phyloP scores from a whole-genome alignment of 1,140 invertebrate species.

The Aphelinus certus region DNA sequence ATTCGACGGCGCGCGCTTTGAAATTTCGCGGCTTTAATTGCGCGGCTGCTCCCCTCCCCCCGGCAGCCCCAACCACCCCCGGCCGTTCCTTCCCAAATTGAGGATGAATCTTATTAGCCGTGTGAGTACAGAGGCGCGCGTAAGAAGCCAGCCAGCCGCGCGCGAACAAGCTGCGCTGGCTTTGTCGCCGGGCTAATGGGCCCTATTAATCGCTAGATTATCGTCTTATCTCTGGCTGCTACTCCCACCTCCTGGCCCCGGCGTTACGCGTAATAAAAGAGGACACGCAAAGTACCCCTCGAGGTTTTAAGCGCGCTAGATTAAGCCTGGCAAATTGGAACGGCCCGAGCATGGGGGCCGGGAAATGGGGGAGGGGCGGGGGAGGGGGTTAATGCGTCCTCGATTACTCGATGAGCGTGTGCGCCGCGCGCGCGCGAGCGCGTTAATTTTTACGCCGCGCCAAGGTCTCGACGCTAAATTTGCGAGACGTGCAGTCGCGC shows the following conservation, averaged over 20 bases:
- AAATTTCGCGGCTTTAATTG: slow-evolving; percentile 42
- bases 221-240: slow-evolving; percentile 31
- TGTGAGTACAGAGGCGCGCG: slow-evolving; percentile 2
- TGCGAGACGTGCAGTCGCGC: neutral
- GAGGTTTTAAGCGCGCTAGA: slow-evolving; percentile 25
- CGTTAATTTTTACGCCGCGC: slow-evolving; percentile 7
- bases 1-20: slow-evolving; percentile 36
- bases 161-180: neutral
- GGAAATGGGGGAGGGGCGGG: too few species aligned
- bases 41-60: slow-evolving; percentile 16
- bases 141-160: slow-evolving; percentile 17
- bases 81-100: slow-evolving; percentile 13
- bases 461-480: neutral
- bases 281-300: slow-evolving; percentile 29
- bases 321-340: slow-evolving; percentile 31
- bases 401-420: neutral
- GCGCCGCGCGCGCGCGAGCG: too few species aligned
- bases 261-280: slow-evolving; percentile 36
- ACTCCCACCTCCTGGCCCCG: neutral
- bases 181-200: slow-evolving; percentile 29
- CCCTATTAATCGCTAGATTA: slow-evolving; percentile 41
- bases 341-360: neutral
- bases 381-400: neutral
- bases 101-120: slow-evolving; percentile 36
- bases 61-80: neutral